Conservation (phyloP, 1,140 invertebrate genomes). For the Drosophila rufa region DNA sequence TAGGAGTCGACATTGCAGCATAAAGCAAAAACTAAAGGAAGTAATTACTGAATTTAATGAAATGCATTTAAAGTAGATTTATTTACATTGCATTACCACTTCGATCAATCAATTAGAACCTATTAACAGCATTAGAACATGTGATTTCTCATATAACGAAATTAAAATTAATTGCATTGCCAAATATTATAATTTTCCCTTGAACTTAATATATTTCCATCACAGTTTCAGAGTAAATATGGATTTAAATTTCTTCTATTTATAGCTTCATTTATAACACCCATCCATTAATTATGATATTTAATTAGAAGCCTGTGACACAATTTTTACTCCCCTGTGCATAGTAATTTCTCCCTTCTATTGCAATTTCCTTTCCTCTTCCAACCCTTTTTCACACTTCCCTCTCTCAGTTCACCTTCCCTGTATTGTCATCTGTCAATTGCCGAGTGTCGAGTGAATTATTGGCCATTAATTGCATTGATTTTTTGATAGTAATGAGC, state of each 20-base stretch:
- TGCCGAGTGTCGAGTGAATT: constrained; percentile 22
- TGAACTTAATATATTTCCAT: neutral
- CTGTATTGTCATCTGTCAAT: constrained; percentile 19
- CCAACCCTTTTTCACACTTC: constrained; percentile 8
- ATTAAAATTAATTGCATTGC: neutral
- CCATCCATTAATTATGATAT: constrained; percentile 29
- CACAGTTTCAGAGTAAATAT: neutral
- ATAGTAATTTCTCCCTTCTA: neutral
- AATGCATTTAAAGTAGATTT: neutral
- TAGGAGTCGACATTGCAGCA: neutral
- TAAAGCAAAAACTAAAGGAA: neutral
- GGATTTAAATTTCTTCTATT: neutral
- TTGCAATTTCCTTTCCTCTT: constrained; percentile 2
- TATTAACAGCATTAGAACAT: neutral
- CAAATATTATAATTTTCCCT: neutral
- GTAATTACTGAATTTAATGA: too few relatives aligned
- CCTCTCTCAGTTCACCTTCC: neutral
- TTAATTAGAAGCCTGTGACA: constrained; percentile 13
- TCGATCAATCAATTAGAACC: neutral
- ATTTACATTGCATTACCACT: neutral
- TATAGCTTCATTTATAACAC: constrained; percentile 6
- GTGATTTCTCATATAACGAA: neutral
- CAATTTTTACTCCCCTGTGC: constrained; percentile 14
- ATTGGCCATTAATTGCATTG: constrained; percentile 40
- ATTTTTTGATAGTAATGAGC: constrained; percentile 43